Conservation (phyloP, 2,888 invertebrate species). For the Sarcophaga caerulescens region DNA sequence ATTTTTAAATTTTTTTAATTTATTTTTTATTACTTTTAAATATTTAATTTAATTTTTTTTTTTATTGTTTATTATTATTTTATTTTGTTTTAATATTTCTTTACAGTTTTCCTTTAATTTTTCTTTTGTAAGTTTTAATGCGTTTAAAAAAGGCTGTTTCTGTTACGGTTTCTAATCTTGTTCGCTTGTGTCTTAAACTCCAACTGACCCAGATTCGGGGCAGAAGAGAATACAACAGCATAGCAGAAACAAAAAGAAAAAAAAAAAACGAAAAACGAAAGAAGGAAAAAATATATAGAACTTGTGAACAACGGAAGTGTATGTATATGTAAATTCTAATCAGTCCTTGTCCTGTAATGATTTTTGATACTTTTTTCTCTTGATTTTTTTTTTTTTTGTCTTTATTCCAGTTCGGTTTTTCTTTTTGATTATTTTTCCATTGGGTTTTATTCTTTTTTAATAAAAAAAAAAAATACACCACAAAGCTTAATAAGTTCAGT, state of each 20-base stretch:
- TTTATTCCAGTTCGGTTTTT: constrained; percentile 27
- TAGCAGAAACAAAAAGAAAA: neutral
- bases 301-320: constrained; percentile 67
- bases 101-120: constrained; percentile 17
- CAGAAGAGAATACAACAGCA: constrained; percentile 20
- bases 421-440: constrained; percentile 25
- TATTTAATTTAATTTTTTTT: neutral
- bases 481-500: neutral
- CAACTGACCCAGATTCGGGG: constrained; percentile 68
- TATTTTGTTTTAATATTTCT: neutral
- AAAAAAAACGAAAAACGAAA: constrained; percentile 3
- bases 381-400: constrained; percentile 21
- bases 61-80: neutral
- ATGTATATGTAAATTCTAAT: constrained; percentile 69
- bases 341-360: constrained; percentile 69
- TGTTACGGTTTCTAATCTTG: constrained; percentile 42
- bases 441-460: neutral
- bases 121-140: neutral
- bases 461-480: neutral
- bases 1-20: neutral
- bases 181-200: constrained; percentile 67
- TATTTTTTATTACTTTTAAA: neutral
- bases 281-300: neutral
- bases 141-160: constrained; percentile 18
- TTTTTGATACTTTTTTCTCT: constrained; percentile 54